Base-by-base conservation (phyloP, 2,888 invertebrate species). In the Drosophila leonis region DNA sequence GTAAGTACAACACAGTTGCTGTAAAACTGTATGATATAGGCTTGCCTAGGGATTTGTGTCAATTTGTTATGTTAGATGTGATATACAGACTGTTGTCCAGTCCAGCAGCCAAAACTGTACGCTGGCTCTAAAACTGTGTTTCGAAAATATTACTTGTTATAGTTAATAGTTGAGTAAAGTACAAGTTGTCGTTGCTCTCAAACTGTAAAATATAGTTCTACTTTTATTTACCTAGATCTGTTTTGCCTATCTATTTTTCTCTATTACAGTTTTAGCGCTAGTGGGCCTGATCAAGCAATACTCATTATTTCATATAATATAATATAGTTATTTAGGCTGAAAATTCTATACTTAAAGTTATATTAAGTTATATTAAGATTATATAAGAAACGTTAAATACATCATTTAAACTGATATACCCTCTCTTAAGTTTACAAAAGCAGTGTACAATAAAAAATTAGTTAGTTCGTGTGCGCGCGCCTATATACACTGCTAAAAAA, bases 401-500 rank as follows among this genome's bases (percentile, higher is more conserved):
- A 13, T 37, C 15, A 5, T 4, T 42, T 1, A 44, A n/a, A 12
- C 42, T 4, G 27, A 57, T 27, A 35, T 35, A 18, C 31, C 13
- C 44, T 27, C 44, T 18, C 8, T 13, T 35, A 1, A 35, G 13
- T 1, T 0, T 12, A 4, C 15, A 8, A 12, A 44, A 27, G n/a
- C n/a, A 44, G 24, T 13, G 35, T 13, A 18, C 7, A 35, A 9
- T 24, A 35, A 24, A 2, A 44, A 46, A 51, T 31, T 55, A 52
- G 44, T 46, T 52, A 61, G 29, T 48, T 56, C 24, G 41, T 35
- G 35, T 59, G 73, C 15, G 13, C n/a, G n/a, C n/a, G 37, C n/a
- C 46, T 8, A 27, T 18, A 48, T 75, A 13, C 75, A 74, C 74
- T 74, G 65, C n/a, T 24, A 52, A 41, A 41, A 70, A 61, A 24